These are phyloP conservation scores for Staurois parvus DNA, from an alignment of 2,797 vertebrate species.

Conservation along the genomic window DNA sequence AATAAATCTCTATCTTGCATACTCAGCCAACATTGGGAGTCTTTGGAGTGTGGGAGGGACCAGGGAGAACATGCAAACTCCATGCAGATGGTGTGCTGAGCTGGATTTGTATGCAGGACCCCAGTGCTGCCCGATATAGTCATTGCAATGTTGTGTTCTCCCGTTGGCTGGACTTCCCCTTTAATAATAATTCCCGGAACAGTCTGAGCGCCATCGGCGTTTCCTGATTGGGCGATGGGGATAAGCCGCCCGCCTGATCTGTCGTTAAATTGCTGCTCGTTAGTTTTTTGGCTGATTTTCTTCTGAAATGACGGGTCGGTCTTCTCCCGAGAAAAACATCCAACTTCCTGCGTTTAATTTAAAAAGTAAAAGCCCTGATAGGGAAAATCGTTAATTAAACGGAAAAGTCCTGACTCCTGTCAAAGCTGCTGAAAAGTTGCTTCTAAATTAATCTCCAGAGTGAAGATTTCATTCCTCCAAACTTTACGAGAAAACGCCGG, in stretches of 20 bases:
- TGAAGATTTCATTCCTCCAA: constrained; percentile 40
- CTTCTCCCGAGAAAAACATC: constrained; percentile 38
- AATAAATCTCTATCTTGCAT: too few species aligned
- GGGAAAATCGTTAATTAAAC: constrained; percentile 55
- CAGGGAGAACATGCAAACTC: too few species aligned
- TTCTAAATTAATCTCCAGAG: constrained; percentile 60
- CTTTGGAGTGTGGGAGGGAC: neutral
- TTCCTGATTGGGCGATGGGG: neutral
- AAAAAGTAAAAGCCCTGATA: constrained; percentile 57
- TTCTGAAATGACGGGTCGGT: constrained; percentile 28
- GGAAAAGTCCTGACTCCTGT: constrained; percentile 50
- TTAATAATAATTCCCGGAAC: neutral
- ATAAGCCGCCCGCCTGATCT: neutral
- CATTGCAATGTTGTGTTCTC: too few species aligned
- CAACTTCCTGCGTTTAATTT: constrained; percentile 49
- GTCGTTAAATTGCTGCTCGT: neutral
- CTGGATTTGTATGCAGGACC: too few species aligned
- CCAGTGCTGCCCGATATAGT: too few species aligned
- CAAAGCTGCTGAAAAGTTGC: constrained; percentile 49
- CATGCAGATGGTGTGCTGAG: too few species aligned
- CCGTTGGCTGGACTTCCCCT: neutral
- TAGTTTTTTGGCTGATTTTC: constrained; percentile 10
- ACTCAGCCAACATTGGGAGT: too few species aligned
- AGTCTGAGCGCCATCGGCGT: neutral
- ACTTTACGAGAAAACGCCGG: constrained; percentile 23